Conservation (phyloP, 1,140 invertebrate genomes). For the Bombus breviceps region DNA sequence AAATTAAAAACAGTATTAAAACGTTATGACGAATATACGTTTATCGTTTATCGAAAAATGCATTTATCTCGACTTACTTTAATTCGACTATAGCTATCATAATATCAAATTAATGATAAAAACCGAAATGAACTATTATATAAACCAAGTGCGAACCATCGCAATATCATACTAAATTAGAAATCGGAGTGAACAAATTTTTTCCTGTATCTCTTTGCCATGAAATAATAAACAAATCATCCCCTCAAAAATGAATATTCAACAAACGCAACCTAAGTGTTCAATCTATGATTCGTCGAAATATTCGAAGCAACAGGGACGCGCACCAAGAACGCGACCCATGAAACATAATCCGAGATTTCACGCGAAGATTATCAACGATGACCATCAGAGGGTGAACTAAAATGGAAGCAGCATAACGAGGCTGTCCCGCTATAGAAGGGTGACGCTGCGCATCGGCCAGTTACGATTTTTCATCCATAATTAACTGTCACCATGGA, state of each 20-base stretch:
- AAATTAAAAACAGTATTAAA: not conserved
- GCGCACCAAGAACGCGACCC: not conserved
- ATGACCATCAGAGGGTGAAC: conserved; percentile 3
- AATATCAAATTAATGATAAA: no score
- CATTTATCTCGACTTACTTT: no score
- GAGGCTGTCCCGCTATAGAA: not conserved
- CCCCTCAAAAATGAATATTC: not conserved
- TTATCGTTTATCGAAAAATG: no score
- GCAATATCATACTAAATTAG: no score
- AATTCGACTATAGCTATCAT: no score
- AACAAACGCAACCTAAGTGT: not conserved
- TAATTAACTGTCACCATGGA: conserved; percentile 63
- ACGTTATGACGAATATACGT: no score
- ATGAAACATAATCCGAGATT: conserved; percentile 49
- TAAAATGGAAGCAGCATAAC: conserved; percentile 44
- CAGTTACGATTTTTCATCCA: conserved; percentile 59
- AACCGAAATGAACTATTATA: no score
- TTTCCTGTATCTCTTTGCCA: not conserved
- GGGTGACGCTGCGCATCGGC: not conserved
- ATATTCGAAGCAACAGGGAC: conserved; percentile 33
- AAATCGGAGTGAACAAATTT: not conserved
- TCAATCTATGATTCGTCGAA: not conserved
- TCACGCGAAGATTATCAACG: conserved; percentile 53
- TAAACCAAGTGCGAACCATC: no score
- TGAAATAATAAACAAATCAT: not conserved